These are phyloP conservation scores for Amblyjoppa proteus DNA, from an alignment of 2,888 invertebrate species.

Conservation along the genomic window DNA sequence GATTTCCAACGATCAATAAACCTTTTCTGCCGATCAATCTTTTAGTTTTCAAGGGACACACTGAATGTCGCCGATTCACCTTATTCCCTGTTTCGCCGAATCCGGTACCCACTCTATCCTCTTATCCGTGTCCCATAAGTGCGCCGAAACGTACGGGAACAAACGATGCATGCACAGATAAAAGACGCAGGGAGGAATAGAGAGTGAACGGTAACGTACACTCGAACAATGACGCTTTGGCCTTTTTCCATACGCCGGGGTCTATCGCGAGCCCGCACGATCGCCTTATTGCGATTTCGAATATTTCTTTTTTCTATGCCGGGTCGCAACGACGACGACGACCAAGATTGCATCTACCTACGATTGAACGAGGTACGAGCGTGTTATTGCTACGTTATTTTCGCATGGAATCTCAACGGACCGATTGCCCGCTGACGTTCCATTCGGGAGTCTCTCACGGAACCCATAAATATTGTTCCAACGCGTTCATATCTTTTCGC, in stretches of 20 bases:
- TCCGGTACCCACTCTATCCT: slow-evolving; percentile 20
- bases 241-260: slow-evolving; percentile 55
- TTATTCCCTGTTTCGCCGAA: background rate
- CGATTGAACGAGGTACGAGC: slow-evolving; percentile 46
- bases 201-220: slow-evolving; percentile 52
- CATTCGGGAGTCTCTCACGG: slow-evolving; percentile 26
- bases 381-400: slow-evolving; percentile 62
- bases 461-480: slow-evolving; percentile 45
- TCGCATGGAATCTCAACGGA: slow-evolving; percentile 62
- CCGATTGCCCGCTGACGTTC: slow-evolving; percentile 63
- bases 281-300: slow-evolving; percentile 58
- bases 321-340: slow-evolving; percentile 23
- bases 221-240: slow-evolving; percentile 60
- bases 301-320: slow-evolving; percentile 39
- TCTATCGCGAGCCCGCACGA: slow-evolving; percentile 36
- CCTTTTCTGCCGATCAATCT: background rate
- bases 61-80: background rate
- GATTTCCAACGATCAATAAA: background rate
- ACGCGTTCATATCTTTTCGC: slow-evolving; percentile 23
- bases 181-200: slow-evolving; percentile 30
- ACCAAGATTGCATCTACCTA: slow-evolving; percentile 61
- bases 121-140: slow-evolving; percentile 35
- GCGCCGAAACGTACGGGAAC: slow-evolving; percentile 42
- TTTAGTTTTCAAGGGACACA: background rate
- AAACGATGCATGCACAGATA: slow-evolving; percentile 47